These are phyloP conservation scores for Setophaga coronata DNA, from an alignment of 2,113 vertebrate species.

Conservation along the genomic window DNA sequence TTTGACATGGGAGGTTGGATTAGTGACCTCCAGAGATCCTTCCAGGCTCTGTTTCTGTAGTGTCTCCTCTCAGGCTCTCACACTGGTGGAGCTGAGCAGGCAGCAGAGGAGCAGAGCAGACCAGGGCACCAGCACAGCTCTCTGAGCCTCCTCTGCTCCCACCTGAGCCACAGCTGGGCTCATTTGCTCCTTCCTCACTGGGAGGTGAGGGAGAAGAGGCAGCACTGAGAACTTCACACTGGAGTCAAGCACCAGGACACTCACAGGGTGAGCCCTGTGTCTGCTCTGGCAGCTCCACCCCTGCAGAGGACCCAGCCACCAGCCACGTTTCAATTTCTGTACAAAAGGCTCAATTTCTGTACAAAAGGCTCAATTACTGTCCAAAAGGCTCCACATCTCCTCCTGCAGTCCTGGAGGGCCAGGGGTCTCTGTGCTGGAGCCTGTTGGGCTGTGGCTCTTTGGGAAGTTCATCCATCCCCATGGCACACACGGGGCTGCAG, in stretches of 20 bases:
- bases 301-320: background rate
- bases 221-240: rapidly evolving
- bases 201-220: background rate
- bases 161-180: background rate
- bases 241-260: background rate
- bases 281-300: background rate
- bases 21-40: background rate
- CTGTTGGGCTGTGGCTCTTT: background rate
- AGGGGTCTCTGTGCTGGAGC: background rate
- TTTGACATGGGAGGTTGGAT: background rate
- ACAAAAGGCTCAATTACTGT: too few relatives aligned
- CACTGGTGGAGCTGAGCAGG: background rate
- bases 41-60: background rate
- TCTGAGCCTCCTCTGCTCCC: background rate
- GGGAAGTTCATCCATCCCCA: background rate
- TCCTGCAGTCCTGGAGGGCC: rapidly evolving
- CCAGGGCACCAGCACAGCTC: background rate
- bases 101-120: background rate
- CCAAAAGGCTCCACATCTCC: background rate
- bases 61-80: background rate
- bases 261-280: rapidly evolving
- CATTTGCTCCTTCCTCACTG: background rate
- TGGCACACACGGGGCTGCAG: background rate
- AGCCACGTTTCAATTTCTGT: too few relatives aligned
- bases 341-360: background rate